Percentiles rank a stretch among this genome's conserved stretches.
Conservation (phyloP, 1,140 invertebrate species). For the Drosophila carrolli region DNA sequence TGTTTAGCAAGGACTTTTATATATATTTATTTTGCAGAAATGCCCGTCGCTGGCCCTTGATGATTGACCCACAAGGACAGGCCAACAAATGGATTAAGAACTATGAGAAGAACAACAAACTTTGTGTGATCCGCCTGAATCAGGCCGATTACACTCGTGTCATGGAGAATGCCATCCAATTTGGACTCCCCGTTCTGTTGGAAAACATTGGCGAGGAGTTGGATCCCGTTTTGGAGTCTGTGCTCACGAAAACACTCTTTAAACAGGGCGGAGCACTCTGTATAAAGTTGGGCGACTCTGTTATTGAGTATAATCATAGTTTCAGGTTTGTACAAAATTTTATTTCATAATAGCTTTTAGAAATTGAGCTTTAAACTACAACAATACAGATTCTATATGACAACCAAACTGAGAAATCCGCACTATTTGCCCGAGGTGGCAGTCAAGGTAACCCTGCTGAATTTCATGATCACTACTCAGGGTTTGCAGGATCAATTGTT, state of each 20-base stretch:
- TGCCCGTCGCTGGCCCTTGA: constrained; percentile 94
- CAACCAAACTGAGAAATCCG: constrained; percentile 96
- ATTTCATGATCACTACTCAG: constrained; percentile 96
- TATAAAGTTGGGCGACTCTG: constrained; percentile 93
- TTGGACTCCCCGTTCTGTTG: constrained; percentile 94
- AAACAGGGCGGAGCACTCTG: constrained; percentile 93
- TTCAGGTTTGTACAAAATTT: constrained; percentile 88
- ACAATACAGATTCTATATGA: constrained; percentile 93
- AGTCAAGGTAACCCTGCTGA: constrained; percentile 96
- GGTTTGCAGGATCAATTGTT: constrained; percentile 96
- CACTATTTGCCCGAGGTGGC: constrained; percentile 96
- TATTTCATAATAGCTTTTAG: too few relatives aligned
- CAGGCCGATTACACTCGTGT: constrained; percentile 93
- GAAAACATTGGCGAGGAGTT: constrained; percentile 96
- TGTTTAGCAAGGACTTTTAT: background rate
- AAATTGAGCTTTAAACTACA: background rate
- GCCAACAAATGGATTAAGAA: constrained; percentile 98
- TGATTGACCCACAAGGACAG: constrained; percentile 98
- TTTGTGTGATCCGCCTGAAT: constrained; percentile 92
- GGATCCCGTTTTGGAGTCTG: constrained; percentile 94
- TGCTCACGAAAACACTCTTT: constrained; percentile 95
- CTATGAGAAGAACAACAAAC: constrained; percentile 94
- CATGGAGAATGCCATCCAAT: constrained; percentile 96
- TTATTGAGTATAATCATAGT: constrained; percentile 93
- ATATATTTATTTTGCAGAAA: constrained; percentile 86